Evolutionary conservation across 2,888 invertebrate genomes (phyloP).

Genomic region (Pachycephus smyrnensis): DNA sequence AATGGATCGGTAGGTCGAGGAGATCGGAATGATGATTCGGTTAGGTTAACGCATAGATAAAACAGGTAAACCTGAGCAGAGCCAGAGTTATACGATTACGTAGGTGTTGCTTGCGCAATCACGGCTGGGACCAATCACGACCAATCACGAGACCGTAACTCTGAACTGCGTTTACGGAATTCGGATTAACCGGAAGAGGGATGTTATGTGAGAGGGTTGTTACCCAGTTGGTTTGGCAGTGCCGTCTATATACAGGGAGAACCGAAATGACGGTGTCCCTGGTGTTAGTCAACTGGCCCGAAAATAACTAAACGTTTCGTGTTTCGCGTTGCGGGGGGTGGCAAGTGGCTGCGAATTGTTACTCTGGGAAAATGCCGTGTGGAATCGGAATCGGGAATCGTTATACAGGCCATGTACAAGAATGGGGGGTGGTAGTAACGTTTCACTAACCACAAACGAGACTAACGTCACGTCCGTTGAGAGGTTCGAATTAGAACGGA

Average conservation of each 20-base stretch:
- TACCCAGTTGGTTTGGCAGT: not conserved
- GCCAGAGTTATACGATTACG: not conserved
- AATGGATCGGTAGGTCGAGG: too few species aligned
- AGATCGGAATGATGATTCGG: not conserved
- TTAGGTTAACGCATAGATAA: not conserved
- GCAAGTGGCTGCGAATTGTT: not conserved
- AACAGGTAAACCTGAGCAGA: not conserved
- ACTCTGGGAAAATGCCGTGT: not conserved
- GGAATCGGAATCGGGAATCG: not conserved
- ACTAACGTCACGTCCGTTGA: not conserved
- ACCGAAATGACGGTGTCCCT: constrained; percentile 26
- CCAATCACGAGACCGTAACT: constrained; percentile 45
- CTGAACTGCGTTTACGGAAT: constrained; percentile 42
- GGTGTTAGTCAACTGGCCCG: constrained; percentile 22
- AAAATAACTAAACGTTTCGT: constrained; percentile 14
- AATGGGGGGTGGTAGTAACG: not conserved
- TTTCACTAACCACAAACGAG: not conserved
- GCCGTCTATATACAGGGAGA: not conserved
- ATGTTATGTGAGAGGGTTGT: not conserved
- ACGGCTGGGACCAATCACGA: constrained; percentile 39
- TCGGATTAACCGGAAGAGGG: constrained; percentile 33
- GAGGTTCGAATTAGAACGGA: not conserved
- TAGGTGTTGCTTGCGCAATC: not conserved
- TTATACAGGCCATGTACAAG: not conserved
- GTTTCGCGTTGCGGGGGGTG: not conserved